Evolutionary conservation across 2,888 invertebrate species (phyloP).

Genomic region (Cyclophora albipunctata): DNA sequence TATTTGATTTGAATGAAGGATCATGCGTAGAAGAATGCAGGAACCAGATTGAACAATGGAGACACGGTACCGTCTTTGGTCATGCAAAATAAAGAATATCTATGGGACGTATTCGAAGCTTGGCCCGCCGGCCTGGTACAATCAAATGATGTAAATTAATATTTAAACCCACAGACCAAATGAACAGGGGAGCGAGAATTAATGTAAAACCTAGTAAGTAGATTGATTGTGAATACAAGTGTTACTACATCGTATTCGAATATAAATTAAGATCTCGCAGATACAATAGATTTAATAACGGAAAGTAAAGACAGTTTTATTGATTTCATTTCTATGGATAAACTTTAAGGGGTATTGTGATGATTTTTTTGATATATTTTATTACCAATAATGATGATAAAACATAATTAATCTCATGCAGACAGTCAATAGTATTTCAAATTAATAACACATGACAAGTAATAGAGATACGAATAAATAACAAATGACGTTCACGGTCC

Average conservation of each 20-base stretch:
- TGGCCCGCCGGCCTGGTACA: conserved; percentile 24
- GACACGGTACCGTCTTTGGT: conserved; percentile 25
- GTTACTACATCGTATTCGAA: too few relatives aligned
- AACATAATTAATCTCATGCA: too few relatives aligned
- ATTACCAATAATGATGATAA: too few relatives aligned
- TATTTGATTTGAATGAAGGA: conserved; percentile 34
- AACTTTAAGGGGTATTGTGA: too few relatives aligned
- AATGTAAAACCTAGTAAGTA: conserved; percentile 40
- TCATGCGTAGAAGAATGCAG: conserved; percentile 54
- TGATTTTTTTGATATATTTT: too few relatives aligned
- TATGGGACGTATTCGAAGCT: conserved; percentile 22
- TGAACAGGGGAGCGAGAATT: conserved; percentile 39
- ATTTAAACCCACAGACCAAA: conserved; percentile 40
- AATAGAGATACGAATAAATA: conserved; percentile 24
- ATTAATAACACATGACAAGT: conserved; percentile 20
- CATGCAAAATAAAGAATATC: conserved; percentile 40
- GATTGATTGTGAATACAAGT: neutral
- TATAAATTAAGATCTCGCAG: too few relatives aligned
- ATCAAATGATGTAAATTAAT: conserved; percentile 34
- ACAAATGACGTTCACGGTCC: neutral
- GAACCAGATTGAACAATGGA: conserved; percentile 43
- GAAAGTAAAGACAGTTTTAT: too few relatives aligned
- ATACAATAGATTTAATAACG: too few relatives aligned
- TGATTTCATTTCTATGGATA: too few relatives aligned
- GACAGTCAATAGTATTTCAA: too few relatives aligned